Conservation (phyloP, 92 coral and sea anemone species). For the Epizoanthus ramosus region DNA sequence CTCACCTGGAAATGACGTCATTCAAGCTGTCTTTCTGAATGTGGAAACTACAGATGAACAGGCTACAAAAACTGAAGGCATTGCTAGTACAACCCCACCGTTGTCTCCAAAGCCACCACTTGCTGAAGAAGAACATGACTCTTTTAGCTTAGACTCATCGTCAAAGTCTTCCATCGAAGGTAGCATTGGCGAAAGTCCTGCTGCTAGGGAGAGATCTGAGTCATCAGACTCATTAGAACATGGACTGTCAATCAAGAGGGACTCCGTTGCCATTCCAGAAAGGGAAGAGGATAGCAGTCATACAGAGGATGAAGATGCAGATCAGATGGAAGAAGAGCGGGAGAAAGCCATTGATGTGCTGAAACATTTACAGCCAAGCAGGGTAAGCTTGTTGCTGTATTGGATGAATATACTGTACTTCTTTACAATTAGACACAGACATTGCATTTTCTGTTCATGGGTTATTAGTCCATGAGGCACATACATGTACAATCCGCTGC, state of each 20-base stretch:
- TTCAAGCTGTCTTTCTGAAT: slow-evolving; percentile 16
- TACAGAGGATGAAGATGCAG: slow-evolving; percentile 50
- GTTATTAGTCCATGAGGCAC: too few relatives aligned
- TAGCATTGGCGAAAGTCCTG: background rate
- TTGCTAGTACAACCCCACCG: background rate
- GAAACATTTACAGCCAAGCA: slow-evolving; percentile 70
- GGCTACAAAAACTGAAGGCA: background rate
- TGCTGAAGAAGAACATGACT: slow-evolving; percentile 31
- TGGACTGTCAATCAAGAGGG: slow-evolving; percentile 57
- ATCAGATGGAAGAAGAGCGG: slow-evolving; percentile 62
- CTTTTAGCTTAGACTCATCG: slow-evolving; percentile 17
- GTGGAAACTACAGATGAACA: background rate
- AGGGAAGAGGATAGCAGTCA: slow-evolving; percentile 33
- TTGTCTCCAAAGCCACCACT: slow-evolving; percentile 36
- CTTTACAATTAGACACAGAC: too few relatives aligned
- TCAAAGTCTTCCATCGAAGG: slow-evolving; percentile 41
- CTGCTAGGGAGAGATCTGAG: slow-evolving; percentile 49
- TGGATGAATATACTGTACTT: too few relatives aligned
- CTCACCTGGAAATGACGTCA: background rate
- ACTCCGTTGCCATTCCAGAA: slow-evolving; percentile 46
- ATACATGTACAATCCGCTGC: too few relatives aligned
- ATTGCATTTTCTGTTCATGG: too few relatives aligned
- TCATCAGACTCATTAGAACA: slow-evolving; percentile 62
- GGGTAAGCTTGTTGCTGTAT: slow-evolving; percentile 49
- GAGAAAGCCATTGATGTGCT: slow-evolving; percentile 79